Conservation (phyloP, 2,113 vertebrate species). For the Tricholaema leucomelas region DNA sequence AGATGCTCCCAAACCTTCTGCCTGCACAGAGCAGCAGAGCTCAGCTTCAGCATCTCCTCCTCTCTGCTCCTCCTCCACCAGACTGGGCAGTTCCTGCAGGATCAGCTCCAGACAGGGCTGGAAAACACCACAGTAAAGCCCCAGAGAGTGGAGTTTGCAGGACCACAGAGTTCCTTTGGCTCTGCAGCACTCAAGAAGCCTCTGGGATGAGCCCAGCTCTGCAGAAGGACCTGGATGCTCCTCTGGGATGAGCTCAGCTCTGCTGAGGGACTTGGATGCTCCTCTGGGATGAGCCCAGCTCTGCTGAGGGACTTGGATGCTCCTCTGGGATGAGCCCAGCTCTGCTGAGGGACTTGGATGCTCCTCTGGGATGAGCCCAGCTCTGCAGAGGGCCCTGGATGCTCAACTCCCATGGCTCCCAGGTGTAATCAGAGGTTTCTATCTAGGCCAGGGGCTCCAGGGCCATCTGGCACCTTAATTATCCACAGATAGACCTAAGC, state of each 20-base stretch:
- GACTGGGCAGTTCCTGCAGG: rapidly evolving
- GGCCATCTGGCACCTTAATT: conserved; percentile 58
- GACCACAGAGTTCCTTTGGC: background rate
- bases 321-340: too few species aligned
- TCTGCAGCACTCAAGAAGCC: background rate
- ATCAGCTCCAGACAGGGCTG: background rate
- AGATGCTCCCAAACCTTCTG: background rate
- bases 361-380: background rate
- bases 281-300: too few species aligned
- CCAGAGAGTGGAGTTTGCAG: background rate
- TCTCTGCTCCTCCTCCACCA: background rate
- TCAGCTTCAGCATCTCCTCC: background rate
- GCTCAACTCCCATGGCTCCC: background rate
- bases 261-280: too few species aligned
- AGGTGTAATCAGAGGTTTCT: conserved; percentile 20
- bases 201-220: background rate
- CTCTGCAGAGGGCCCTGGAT: background rate
- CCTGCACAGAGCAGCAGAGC: background rate
- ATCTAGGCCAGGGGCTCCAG: conserved; percentile 47
- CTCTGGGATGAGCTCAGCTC: too few species aligned
- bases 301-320: too few species aligned
- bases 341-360: too few species aligned
- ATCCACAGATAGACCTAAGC: conserved; percentile 6
- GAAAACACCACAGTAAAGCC: background rate
- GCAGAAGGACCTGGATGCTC: too few species aligned